Evolutionary conservation across 2,888 invertebrate genomes (phyloP).

Genomic region (Coremacera marginata): DNA sequence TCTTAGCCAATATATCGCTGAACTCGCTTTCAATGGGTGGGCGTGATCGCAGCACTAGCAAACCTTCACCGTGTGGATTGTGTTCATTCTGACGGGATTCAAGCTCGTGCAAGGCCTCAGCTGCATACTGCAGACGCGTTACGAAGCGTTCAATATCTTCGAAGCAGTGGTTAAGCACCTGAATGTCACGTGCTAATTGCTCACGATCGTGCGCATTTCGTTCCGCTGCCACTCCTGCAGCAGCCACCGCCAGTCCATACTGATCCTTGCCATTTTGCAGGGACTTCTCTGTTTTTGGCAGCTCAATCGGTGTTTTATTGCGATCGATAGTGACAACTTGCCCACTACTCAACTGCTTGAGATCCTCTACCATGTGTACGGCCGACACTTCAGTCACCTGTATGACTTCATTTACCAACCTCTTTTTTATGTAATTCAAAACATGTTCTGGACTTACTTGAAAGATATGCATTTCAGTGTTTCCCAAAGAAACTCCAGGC

Average conservation of each 20-base stretch:
- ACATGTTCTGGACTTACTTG: conserved; percentile 72
- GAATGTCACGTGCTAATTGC: conserved; percentile 93
- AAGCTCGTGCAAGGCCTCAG: conserved; percentile 92
- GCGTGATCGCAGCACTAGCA: conserved; percentile 92
- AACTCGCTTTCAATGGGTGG: conserved; percentile 97
- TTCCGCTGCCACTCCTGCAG: conserved; percentile 73
- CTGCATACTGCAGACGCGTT: conserved; percentile 94
- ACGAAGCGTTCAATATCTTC: conserved; percentile 99
- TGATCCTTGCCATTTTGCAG: conserved; percentile 59
- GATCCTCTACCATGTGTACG: conserved; percentile 85
- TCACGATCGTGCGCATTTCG: conserved; percentile 90
- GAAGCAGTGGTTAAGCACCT: conserved; percentile 95
- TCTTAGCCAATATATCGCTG: conserved; percentile 97
- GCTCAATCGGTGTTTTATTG: conserved; percentile 56
- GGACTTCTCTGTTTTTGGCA: conserved; percentile 53
- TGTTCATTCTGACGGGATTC: conserved; percentile 81
- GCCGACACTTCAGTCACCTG: conserved; percentile 85
- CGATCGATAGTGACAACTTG: conserved; percentile 72
- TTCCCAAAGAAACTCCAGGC: conserved; percentile 76
- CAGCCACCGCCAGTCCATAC: conserved; percentile 63
- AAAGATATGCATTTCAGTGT: conserved; percentile 97
- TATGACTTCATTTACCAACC: not conserved
- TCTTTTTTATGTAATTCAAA: not conserved
- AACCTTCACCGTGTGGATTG: conserved; percentile 84
- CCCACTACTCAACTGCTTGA: conserved; percentile 77